Evolutionary conservation across 92 coral and sea anemone species (phyloP).

Genomic region (Siderastrea siderea): DNA sequence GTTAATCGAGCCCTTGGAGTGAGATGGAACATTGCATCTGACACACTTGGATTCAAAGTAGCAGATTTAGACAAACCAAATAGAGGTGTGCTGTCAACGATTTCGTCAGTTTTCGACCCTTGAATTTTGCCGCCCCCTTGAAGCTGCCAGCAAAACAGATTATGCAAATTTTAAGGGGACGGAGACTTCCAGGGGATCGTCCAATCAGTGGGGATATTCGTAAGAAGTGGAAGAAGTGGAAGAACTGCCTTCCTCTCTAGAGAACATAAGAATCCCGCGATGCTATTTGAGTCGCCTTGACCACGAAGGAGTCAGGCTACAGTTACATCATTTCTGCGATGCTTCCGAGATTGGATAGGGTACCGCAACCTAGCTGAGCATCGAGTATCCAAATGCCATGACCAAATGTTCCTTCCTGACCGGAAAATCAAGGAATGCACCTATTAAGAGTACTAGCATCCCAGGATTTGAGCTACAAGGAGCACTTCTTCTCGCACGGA

Average conservation of each 20-base stretch:
- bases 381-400: constrained; percentile 56
- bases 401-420: no score
- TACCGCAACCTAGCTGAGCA: constrained; percentile 60
- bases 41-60: constrained; percentile 65
- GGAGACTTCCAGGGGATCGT: constrained; percentile 53
- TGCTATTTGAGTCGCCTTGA: constrained; percentile 51
- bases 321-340: constrained; percentile 61
- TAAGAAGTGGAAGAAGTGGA: constrained; percentile 55
- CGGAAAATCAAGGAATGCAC: constrained; percentile 77
- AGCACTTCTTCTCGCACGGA: constrained; percentile 68
- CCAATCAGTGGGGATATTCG: constrained; percentile 49
- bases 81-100: constrained; percentile 67
- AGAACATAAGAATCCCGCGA: constrained; percentile 28
- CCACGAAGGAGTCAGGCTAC: constrained; percentile 37
- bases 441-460: constrained; percentile 61
- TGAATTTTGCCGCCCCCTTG: constrained; percentile 69
- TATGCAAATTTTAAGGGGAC: constrained; percentile 71
- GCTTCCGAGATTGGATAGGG: constrained; percentile 74
- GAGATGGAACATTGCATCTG: constrained; percentile 62
- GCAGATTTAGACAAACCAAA: constrained; percentile 49
- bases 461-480: constrained; percentile 79
- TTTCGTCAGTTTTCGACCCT: constrained; percentile 66
- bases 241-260: constrained; percentile 37
- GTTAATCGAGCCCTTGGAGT: constrained; percentile 58
- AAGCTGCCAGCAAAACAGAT: constrained; percentile 67